These are phyloP conservation scores for Melanotaenia boesemani DNA, from an alignment of 2,797 vertebrate genomes.

Conservation along the genomic window DNA sequence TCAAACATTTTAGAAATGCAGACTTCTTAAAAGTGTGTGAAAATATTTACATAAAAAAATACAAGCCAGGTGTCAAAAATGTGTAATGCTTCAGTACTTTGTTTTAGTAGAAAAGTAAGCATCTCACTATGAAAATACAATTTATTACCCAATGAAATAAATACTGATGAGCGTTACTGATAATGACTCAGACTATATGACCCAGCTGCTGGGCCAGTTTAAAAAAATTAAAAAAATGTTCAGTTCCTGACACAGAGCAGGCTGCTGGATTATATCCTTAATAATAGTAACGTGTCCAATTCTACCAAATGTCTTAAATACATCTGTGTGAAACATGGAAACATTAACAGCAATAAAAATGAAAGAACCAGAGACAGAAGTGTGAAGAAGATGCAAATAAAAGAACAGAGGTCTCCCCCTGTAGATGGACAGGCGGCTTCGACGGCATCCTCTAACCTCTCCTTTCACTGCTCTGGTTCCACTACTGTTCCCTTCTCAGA, in stretches of 20 bases:
- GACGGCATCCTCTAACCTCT: conserved; percentile 77
- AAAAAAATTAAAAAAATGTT: no score
- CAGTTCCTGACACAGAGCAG: not conserved
- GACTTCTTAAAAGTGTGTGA: no score
- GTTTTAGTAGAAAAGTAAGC: not conserved
- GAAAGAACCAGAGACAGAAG: not conserved
- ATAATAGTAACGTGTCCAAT: not conserved
- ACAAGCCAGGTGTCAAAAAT: no score
- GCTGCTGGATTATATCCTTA: no score
- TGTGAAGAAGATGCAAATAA: not conserved
- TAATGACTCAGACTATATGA: not conserved
- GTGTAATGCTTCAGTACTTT: no score
- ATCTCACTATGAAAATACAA: not conserved
- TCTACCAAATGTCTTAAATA: not conserved
- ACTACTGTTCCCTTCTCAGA: conserved; percentile 97
- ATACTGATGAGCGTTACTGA: no score
- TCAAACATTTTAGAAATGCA: not conserved
- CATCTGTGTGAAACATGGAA: not conserved
- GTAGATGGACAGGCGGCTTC: not conserved
- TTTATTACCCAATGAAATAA: no score
- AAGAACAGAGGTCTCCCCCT: not conserved
- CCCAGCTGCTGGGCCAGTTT: not conserved
- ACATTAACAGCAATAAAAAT: not conserved
- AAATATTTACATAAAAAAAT: not conserved
- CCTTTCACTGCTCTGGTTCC: conserved; percentile 86